Percentiles rank a stretch among this genome's conserved stretches.
These are phyloP conservation scores for Laterallus jamaicensis DNA, from an alignment of 2,113 vertebrate species.

Conservation along the genomic window DNA sequence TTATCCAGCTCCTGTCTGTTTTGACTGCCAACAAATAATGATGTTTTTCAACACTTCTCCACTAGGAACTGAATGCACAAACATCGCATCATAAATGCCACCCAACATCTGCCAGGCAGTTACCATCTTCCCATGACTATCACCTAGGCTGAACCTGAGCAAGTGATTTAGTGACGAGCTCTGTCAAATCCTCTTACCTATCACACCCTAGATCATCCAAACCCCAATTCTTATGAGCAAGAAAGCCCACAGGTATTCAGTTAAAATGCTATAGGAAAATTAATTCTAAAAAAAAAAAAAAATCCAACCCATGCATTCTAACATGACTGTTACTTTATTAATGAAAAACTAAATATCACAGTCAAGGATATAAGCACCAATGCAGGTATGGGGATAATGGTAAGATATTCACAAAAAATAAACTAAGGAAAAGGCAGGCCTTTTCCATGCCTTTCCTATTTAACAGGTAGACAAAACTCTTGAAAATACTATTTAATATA, in stretches of 20 bases:
- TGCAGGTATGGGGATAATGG: background rate
- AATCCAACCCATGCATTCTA: background rate
- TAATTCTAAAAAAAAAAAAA: background rate
- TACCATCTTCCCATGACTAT: slow-evolving; percentile 49
- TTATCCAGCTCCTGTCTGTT: slow-evolving; percentile 57
- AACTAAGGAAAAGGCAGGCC: background rate
- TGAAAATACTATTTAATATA: background rate
- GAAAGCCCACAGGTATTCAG: background rate
- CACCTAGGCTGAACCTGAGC: slow-evolving; percentile 40
- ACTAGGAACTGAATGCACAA: slow-evolving; percentile 66
- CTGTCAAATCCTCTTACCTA: slow-evolving; percentile 11
- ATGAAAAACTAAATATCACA: background rate
- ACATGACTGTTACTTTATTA: background rate
- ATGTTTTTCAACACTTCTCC: slow-evolving; percentile 66
- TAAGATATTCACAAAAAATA: background rate
- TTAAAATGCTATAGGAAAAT: background rate
- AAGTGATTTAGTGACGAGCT: slow-evolving; percentile 48
- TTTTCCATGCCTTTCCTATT: background rate
- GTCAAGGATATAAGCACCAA: background rate
- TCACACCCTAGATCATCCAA: background rate
- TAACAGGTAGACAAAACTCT: background rate
- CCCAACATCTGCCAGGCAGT: slow-evolving; percentile 63
- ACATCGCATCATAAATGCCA: slow-evolving; percentile 64
- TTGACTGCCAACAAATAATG: slow-evolving; percentile 68
- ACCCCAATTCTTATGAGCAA: background rate